Evolutionary conservation across 2,888 invertebrate species (phyloP).

Genomic region (Pantelozetes paolii): DNA sequence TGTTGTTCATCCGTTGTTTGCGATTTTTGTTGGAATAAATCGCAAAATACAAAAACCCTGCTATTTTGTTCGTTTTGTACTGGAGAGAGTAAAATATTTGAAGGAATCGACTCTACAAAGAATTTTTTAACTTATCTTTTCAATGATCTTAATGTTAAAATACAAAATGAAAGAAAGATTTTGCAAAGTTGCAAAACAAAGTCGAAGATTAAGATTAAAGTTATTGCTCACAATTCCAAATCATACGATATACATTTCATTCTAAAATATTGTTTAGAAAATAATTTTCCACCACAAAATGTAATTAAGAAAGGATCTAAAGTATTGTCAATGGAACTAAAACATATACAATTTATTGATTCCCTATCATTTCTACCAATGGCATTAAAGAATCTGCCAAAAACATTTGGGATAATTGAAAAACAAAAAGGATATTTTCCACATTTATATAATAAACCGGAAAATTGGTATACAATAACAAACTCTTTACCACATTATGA

Average conservation of each 20-base stretch:
- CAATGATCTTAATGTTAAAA: not conserved
- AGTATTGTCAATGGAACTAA: constrained; percentile 36
- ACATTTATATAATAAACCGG: constrained; percentile 37
- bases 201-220: not conserved
- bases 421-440: constrained; percentile 39
- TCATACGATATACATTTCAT: constrained; percentile 43
- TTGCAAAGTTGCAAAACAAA: not conserved
- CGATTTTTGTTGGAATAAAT: constrained; percentile 18
- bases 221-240: constrained; percentile 41
- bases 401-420: constrained; percentile 23
- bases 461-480: not conserved
- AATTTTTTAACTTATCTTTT: not conserved
- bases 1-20: not conserved
- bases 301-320: constrained; percentile 30
- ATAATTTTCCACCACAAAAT: not conserved
- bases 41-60: not conserved
- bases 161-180: not conserved
- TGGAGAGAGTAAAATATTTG: not conserved
- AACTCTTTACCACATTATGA: not conserved
- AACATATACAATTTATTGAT: constrained; percentile 34
- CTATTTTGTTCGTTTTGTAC: not conserved
- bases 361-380: constrained; percentile 37
- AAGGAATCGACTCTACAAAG: not conserved
- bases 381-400: constrained; percentile 34
- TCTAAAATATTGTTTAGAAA: constrained; percentile 8